Conservation (phyloP, 2,888 invertebrate species). For the Adelphocoris suturalis region DNA sequence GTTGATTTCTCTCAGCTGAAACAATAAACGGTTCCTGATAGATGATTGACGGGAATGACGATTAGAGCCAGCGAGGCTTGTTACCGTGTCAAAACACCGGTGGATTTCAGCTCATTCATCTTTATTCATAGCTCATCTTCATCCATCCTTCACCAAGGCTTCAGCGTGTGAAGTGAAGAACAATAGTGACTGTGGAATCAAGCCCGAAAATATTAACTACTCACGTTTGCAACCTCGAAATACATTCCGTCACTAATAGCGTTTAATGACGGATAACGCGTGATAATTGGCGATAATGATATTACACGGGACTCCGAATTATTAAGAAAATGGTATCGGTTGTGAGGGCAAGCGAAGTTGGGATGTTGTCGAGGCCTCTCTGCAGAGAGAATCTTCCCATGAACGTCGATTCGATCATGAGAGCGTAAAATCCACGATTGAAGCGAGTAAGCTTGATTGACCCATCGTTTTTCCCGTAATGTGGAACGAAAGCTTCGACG, state of each 20-base stretch:
- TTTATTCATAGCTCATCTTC: constrained; percentile 13
- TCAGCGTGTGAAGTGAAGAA: background rate
- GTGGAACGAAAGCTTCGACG: no score
- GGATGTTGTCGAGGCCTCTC: background rate
- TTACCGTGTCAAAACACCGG: constrained; percentile 2
- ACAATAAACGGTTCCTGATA: background rate
- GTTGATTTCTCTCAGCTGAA: background rate
- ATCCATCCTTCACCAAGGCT: background rate
- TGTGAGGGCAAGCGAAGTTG: background rate
- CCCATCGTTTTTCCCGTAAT: background rate
- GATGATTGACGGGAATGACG: constrained; percentile 4
- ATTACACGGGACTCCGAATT: background rate
- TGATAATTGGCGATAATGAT: background rate
- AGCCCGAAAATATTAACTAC: background rate
- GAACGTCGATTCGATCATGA: background rate
- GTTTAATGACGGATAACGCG: background rate
- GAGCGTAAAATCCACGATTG: constrained; percentile 17
- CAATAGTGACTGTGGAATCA: background rate
- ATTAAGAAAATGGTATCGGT: background rate
- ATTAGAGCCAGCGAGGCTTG: background rate
- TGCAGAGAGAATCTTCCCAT: background rate
- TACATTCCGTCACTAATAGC: background rate
- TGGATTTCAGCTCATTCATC: background rate
- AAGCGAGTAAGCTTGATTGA: background rate
- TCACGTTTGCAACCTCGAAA: background rate